Percentiles rank a stretch among this genome's conserved stretches.
Evolutionary conservation across 2,888 invertebrate genomes (phyloP).

Genomic region (Hymenopus coronatus): DNA sequence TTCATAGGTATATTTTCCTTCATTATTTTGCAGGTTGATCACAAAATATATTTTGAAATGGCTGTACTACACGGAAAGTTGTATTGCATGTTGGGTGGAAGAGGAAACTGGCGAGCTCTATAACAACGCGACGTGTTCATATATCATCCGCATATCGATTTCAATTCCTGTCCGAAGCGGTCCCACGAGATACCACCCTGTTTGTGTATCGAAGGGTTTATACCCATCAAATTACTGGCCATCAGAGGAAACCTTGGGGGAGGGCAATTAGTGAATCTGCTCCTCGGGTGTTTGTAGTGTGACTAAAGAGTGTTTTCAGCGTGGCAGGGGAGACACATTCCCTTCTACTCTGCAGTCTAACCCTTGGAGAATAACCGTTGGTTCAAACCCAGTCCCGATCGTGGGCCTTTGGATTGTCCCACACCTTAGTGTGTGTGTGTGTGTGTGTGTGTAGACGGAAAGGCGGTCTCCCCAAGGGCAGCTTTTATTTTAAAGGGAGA

Average conservation of each 20-base stretch:
- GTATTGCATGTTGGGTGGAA: neutral
- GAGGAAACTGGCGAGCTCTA: neutral
- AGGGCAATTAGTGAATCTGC: neutral
- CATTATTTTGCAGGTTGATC: neutral
- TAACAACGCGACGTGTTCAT: neutral
- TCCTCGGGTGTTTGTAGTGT: neutral
- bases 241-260: neutral
- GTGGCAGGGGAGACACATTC: neutral
- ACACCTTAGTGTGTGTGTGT: neutral
- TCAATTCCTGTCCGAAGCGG: neutral
- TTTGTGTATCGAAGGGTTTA: neutral
- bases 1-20: neutral
- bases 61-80: neutral
- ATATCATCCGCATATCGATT: neutral
- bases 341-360: neutral
- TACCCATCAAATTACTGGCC: neutral
- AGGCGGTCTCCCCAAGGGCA: neutral
- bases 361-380: neutral
- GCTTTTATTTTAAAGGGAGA: neutral
- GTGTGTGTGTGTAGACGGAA: neutral
- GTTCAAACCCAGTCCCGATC: neutral
- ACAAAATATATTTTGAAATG: neutral
- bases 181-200: neutral
- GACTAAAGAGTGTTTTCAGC: neutral
- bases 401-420: neutral